Base-by-base conservation (phyloP, 1,140 invertebrate species). In the Zaprionus nigranus region DNA sequence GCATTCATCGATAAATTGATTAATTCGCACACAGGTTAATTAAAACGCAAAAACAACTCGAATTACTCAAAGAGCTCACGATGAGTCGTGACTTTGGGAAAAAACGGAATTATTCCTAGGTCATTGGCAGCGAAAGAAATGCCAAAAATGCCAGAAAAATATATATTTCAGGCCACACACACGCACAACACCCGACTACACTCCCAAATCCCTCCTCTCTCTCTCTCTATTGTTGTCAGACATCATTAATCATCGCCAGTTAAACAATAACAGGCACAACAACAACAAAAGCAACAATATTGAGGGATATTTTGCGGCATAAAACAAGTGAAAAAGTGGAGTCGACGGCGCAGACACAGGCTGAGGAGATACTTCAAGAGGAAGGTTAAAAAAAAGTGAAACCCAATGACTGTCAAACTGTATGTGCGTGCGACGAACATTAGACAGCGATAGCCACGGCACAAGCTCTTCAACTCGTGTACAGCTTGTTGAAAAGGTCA, bases 201-300 rank as follows among this genome's bases (percentile, higher is more conserved):
- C 49, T 6, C 9, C 49, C 20, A 9, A 22, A 24, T 49, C 24
- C 24, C 24, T 26, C 24, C 24, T 26, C 24, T 26, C 24, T 5
- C 40, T 17, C 20, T 17, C 17, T 17, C 17, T 70, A 26, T 58
- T 81, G 63, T 61, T 78, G 69, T 53, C 26, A 62, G 57, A 63
- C 65, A 78, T 79, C 83, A 86, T 86, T 86, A 86, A 86, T 86
- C 83, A 86, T 86, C 82, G 78, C 82, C 82, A 79, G 82, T 85
- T 85, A 84, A 84, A 84, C 82, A 85, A 85, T 82, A 86, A 79
- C 72, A 76, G 75, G 72, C 49, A 56, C 54, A 43, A 43, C 58
- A 74, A 54, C 46, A 73, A n/a, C n/a, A n/a, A n/a, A n/a, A n/a
- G n/a, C n/a, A n/a, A n/a, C n/a, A n/a, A n/a, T n/a, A n/a, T n/a